A percentile compares a stretch with the other conserved stretches of the same genome.
Evolutionary conservation across 1,140 invertebrate species (phyloP).

Genomic region (Sycophila sp.): DNA sequence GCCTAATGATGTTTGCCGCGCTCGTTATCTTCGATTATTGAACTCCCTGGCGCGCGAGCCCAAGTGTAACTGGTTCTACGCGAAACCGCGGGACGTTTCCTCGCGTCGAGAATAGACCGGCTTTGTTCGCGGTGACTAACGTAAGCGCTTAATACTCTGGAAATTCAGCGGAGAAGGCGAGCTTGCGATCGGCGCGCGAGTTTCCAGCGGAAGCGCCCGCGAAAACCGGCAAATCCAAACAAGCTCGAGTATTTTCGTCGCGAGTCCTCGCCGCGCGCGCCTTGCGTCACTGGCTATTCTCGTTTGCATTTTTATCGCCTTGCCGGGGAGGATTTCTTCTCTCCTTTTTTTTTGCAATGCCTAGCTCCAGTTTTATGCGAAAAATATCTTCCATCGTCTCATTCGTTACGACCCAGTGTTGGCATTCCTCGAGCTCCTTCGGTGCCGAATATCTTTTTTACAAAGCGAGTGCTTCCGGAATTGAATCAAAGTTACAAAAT

Average conservation of each 20-base stretch:
- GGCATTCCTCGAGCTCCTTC: too few relatives aligned
- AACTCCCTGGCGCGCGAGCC: background rate
- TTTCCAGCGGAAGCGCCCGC: background rate
- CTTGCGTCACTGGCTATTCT: conserved; percentile 51
- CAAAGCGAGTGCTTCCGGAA: too few relatives aligned
- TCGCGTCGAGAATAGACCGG: background rate
- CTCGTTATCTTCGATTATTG: too few relatives aligned
- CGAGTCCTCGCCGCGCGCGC: background rate
- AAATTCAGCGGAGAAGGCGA: too few relatives aligned
- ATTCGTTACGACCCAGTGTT: too few relatives aligned
- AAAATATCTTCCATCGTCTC: too few relatives aligned
- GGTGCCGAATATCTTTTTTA: too few relatives aligned
- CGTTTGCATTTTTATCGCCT: conserved; percentile 43
- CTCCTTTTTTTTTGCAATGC: conserved; percentile 7
- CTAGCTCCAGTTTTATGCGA: too few relatives aligned
- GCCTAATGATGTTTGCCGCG: too few relatives aligned
- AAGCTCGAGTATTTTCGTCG: conserved; percentile 14
- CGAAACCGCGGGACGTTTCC: background rate
- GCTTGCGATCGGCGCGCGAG: background rate
- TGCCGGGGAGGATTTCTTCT: conserved; percentile 35
- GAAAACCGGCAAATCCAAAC: conserved; percentile 15
- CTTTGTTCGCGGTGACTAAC: background rate
- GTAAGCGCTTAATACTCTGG: background rate
- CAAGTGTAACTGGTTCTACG: background rate
- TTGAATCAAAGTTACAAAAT: too few relatives aligned